Evolutionary conservation across 2,888 invertebrate species (phyloP).

Genomic region (Trissonchulus latispiculum): DNA sequence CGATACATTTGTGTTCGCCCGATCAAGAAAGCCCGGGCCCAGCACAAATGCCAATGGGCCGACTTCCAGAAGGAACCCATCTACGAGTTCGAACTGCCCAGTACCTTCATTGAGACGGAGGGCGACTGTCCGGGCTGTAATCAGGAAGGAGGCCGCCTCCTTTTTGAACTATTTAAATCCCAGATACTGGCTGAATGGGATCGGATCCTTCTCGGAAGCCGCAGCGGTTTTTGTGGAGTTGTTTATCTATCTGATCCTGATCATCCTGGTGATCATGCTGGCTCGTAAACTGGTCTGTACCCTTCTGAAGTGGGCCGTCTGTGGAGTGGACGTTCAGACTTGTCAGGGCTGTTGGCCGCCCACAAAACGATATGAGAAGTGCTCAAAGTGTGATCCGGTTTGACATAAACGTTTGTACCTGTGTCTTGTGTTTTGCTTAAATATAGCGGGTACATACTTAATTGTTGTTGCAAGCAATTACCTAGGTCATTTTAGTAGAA

Average conservation of each 20-base stretch:
- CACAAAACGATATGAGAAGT: not conserved
- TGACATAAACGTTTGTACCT: no score
- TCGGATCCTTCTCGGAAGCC: not conserved
- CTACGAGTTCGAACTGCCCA: not conserved
- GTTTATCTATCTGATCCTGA: not conserved
- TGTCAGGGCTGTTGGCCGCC: not conserved
- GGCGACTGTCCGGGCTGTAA: conserved; percentile 13
- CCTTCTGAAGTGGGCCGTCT: not conserved
- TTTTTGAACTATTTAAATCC: conserved; percentile 1
- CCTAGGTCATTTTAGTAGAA: no score
- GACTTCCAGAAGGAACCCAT: not conserved
- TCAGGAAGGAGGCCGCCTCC: not conserved
- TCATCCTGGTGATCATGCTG: not conserved
- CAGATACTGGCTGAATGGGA: not conserved
- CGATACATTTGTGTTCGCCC: not conserved
- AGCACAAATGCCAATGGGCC: not conserved
- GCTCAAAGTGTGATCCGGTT: not conserved
- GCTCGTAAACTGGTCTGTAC: not conserved
- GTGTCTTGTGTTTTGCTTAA: no score
- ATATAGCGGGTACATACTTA: no score
- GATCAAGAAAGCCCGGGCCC: not conserved
- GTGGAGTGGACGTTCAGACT: not conserved
- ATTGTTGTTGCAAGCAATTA: no score
- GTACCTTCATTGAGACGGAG: conserved; percentile 10
- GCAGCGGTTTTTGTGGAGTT: not conserved